Percentiles rank a stretch among this genome's conserved stretches.
phyloP scores from a whole-genome alignment of 1,140 invertebrate genomes.

The Idris sp. region DNA sequence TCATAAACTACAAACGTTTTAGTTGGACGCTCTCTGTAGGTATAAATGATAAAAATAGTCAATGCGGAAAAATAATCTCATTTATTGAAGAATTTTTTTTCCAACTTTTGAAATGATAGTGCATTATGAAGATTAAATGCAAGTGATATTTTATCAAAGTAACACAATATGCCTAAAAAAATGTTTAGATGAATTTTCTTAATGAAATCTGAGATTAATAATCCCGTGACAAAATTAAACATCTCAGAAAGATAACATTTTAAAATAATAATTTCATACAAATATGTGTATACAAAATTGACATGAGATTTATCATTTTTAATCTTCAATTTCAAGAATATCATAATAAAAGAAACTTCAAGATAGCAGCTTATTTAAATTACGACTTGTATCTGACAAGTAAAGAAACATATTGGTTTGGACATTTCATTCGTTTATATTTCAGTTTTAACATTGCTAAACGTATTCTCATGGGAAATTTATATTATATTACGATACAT shows the following conservation, averaged over 20 bases:
- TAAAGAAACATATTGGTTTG: constrained; percentile 47
- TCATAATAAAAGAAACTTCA: constrained; percentile 28
- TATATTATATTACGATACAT: constrained; percentile 53
- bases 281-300: no score
- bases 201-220: constrained; percentile 4
- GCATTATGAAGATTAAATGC: no score
- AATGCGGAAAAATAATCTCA: no score
- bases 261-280: no score
- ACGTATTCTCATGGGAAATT: constrained; percentile 50
- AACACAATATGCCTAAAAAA: no score
- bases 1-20: no score
- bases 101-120: no score
- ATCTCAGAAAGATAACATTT: no score
- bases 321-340: constrained; percentile 26
- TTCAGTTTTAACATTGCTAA: constrained; percentile 55
- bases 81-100: no score
- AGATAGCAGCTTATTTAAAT: constrained; percentile 36
- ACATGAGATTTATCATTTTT: constrained; percentile 5
- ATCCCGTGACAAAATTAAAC: not conserved
- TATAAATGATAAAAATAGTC: no score
- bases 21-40: no score
- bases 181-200: not conserved
- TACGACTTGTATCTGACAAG: constrained; percentile 22
- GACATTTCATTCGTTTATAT: constrained; percentile 41
- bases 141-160: no score